Base-by-base conservation (phyloP, 1,140 invertebrate genomes). In the Drosophila sucinea region DNA sequence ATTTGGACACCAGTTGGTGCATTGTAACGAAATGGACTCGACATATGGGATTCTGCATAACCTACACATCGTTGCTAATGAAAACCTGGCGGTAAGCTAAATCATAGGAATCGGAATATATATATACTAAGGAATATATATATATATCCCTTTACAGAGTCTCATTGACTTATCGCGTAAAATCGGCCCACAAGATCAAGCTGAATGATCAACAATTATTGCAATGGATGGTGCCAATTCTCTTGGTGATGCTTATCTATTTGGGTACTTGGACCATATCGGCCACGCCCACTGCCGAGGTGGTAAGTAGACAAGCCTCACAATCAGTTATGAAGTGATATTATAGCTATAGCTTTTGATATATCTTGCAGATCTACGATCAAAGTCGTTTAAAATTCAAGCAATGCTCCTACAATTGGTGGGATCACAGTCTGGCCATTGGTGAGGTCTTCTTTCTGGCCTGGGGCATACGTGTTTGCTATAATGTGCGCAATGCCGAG, bases 101-200 rank as follows among this genome's bases (percentile, higher is more conserved):
- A 44, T 44, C 10, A 3, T 17, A 3, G 4, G 0, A 38, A 38
- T 44, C 17, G 10, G 11, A 11, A 10, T 7, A 4, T 17, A 33
- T 5, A 40, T 55, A 0, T 30, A n/a, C n/a, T n/a, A n/a, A n/a
- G 1, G 1, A 4, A 27, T 4, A 55, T 17, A 10, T 7, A 4
- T 17, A 33, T 5, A 40, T 55, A 0, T 30, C 40, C 7, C 1
- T 23, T 17, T 38, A 0, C 92, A 97, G 97, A 80, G 97, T 98
- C 32, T 98, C 97, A 0, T 93, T 98, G 51, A 98, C 98, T 11
- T 98, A 98, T 92, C 95, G 97, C n/a, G 97, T 98, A 0, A 98
- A 98, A 91, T 97, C 97, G 29, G 96, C 97, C 0, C 97, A 98
- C 79, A 98, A 98, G 92, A 95, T 98, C 17, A 98, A 98, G 84